Evolutionary conservation across 2,797 vertebrate genomes (phyloP), one percentile per base, ranked within the genome.

Genomic region (Babyrousa celebensis): DNA sequence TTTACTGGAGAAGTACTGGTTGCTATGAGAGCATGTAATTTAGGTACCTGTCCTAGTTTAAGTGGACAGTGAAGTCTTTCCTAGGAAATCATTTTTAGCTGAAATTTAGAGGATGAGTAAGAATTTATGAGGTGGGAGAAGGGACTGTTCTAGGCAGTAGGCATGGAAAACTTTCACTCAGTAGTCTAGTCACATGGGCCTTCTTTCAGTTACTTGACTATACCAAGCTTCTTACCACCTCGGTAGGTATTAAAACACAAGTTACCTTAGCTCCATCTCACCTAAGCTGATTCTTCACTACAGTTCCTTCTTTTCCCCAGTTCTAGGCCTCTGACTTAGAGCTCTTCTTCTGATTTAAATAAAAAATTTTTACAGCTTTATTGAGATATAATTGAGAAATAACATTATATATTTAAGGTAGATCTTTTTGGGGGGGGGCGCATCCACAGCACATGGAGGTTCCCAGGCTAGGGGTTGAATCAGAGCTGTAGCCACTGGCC

Each of bases 61-160:
- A 95, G 32, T 94, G 60, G 27, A 92, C 60, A 87, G 15, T 83
- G 85, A 92, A 89, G 6, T 70, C 43, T 91, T 63, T 67, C 15
- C 25, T 43, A 82, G 12, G 58, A 92, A 77, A 17, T 89, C 5
- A 52, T 58, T 89, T 65, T 93, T 78, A 85, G 40, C 48, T 71
- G 32, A 85, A 93, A 91, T 95, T 79, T 72, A 58, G 91, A 95
- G 56, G 27, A 18, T 54, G 18, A 88, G n/a, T 79, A 90, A n/a
- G 17, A 54, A 71, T 84, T 84, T 82, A 27, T 82, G 36, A 89
- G 43, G 65, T 58, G 52, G 32, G 60, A 48, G 18, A 18, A 74
- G 62, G n/a, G 68, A 60, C 1, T 43, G 54, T 77, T 85, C 25
- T 9, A 20, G 27, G 21, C 82, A n/a, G 7, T 48, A 79, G 71